Evolutionary conservation across 2,888 invertebrate species (phyloP), one percentile per base, ranked within the genome.

Genomic region (Zhuqinia jingwanae): DNA sequence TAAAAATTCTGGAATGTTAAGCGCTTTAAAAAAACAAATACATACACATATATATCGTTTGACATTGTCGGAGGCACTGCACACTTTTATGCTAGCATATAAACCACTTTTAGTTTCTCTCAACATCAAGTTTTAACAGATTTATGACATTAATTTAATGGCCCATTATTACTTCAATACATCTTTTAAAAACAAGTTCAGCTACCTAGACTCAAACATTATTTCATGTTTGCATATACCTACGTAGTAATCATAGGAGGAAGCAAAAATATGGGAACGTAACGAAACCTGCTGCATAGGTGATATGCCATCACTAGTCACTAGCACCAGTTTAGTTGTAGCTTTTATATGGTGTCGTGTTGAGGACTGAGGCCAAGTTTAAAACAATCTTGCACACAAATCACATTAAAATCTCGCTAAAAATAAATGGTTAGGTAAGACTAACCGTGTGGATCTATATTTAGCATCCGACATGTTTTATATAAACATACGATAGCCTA

Each of bases 381-480:
- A 83, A 75, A 76, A 47, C 45, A 22, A 45, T 36, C 73, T 25
- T 58, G 30, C 17, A 17, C 36, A 53, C 63, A 81, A 70, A 81
- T 70, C 81, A 81, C 81, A 83, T 42, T n/a, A 77, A 36, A 47
- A 84, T 68, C 68, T 47, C 53, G 84, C 84, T 84, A 77, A 84
- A 84, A 84, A 84, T 84, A 84, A 84, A 77, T 50, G 77, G 84
- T 84, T 84, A 84, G 84, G 77, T 84, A 84, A 84, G 84, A 77
- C 42, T 60, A 81, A 53, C 50, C 30, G 25, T 79, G 47, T 50
- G 22, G 22, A 25, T 60, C 56, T 84, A 84, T 84, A 77, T 84
- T 84, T 84, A 84, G 84, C n/a, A 77, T 20, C 25, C 47, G 10
- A 1, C 8, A 22, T 56, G 17, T 63, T 56, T 30, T 30, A 63